phyloP scores from a whole-genome alignment of 35 echinoderm and acorn worm species.

The Chiridota heheva region DNA sequence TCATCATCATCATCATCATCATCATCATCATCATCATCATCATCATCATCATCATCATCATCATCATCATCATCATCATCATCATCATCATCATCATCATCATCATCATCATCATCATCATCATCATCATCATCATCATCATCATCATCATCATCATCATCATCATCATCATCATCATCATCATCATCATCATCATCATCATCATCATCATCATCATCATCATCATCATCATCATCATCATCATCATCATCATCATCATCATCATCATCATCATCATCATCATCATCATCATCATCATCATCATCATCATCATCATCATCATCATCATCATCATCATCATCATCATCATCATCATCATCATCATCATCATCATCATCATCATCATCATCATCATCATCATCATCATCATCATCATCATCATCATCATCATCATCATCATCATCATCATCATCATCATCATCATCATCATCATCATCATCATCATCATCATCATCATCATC shows the following conservation, averaged over 20 bases:
- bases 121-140: slow-evolving; percentile 6
- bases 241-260: slow-evolving; percentile 6
- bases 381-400: slow-evolving; percentile 6
- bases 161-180: slow-evolving; percentile 6
- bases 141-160: slow-evolving; percentile 6
- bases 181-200: slow-evolving; percentile 6
- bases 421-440: slow-evolving; percentile 6
- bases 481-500: slow-evolving; percentile 6
- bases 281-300: slow-evolving; percentile 6
- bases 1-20: slow-evolving; percentile 6
- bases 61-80: slow-evolving; percentile 6
- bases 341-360: slow-evolving; percentile 6
- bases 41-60: slow-evolving; percentile 6
- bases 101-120: slow-evolving; percentile 6
- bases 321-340: slow-evolving; percentile 6
- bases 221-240: slow-evolving; percentile 6
- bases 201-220: slow-evolving; percentile 6
- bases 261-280: slow-evolving; percentile 6
- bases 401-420: slow-evolving; percentile 6
- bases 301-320: slow-evolving; percentile 6
- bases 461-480: slow-evolving; percentile 6
- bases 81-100: slow-evolving; percentile 6
- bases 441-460: slow-evolving; percentile 6
- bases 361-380: slow-evolving; percentile 6
- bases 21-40: slow-evolving; percentile 6